Evolutionary conservation across 2,888 invertebrate species (phyloP), one percentile per base, ranked within the genome.

Genomic region (Aradus depressus): DNA sequence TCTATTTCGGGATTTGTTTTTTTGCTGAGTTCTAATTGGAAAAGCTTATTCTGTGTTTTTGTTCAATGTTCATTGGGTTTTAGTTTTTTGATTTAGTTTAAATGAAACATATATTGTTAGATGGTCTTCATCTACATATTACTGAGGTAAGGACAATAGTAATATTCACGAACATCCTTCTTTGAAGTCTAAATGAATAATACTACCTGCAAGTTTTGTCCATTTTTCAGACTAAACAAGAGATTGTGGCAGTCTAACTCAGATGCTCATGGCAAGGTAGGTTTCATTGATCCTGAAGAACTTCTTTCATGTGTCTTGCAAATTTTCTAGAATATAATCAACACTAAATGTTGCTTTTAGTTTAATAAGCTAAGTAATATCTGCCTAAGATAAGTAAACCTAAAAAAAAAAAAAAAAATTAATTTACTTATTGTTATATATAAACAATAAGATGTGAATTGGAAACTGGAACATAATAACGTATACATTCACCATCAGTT

Each of bases 181-280:
- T 23, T 47, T 26, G 3, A 44, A 47, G 26, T 32, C 25, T 6
- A 23, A 39, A 34, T 48, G 35, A 52, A 57, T 60, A 60, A 60
- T 62, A 58, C 57, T 62, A 60, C 60, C 61, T 61, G 62, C 59
- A 45, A 28, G 56, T 60, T 60, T 62, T 60, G 59, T 60, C 61
- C 58, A 50, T 62, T 62, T 60, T 62, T 61, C 62, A 62, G 62
- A 61, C 50, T 31, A 44, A 47, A 50, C 51, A 50, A 51, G 26
- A 42, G 37, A 38, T 34, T 26, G 31, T 14, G 52, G 38, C 32
- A 42, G 21, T 34, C 41, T 34, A 39, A 39, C 21, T 38, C 37
- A 25, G 39, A 44, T 31, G 37, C 25, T 41, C 45, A 41, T 51
- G 41, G 43, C 34, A 25, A 47, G 45, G 45, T 26, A 45, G 18